Percentiles rank a stretch among this genome's conserved stretches.
These are phyloP conservation scores for Aleiodes testaceus DNA, from an alignment of 2,888 invertebrate species.

Conservation along the genomic window DNA sequence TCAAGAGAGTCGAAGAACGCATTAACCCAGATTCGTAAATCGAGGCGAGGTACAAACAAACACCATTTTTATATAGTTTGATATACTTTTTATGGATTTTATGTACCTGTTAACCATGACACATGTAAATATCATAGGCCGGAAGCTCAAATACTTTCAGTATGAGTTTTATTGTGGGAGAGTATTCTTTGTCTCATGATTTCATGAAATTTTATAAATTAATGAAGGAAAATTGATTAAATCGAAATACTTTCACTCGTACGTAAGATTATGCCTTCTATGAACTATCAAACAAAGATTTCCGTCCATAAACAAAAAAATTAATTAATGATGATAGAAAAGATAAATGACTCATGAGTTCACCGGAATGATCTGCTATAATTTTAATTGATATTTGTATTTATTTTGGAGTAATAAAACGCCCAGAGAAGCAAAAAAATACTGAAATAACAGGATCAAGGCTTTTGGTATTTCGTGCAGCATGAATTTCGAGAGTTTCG, in stretches of 20 bases:
- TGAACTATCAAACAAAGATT: not conserved
- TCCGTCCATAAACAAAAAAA: not conserved
- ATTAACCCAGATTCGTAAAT: slow-evolving; percentile 54
- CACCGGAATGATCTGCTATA: not conserved
- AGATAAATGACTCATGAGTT: slow-evolving; percentile 1
- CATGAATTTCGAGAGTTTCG: slow-evolving; percentile 25
- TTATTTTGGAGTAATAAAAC: not conserved
- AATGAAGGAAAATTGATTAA: not conserved
- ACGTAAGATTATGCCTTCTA: not conserved
- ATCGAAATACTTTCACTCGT: not conserved
- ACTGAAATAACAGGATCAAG: slow-evolving; percentile 21
- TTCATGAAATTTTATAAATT: not conserved
- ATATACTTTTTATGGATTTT: slow-evolving; percentile 48
- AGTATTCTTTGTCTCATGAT: not conserved
- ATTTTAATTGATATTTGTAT: not conserved
- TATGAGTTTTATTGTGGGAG: slow-evolving; percentile 7
- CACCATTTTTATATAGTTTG: slow-evolving; percentile 25
- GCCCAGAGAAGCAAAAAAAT: not conserved
- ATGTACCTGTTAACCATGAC: slow-evolving; percentile 56
- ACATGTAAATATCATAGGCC: slow-evolving; percentile 49
- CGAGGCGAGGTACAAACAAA: slow-evolving; percentile 26
- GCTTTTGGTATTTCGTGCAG: not conserved
- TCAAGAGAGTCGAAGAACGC: slow-evolving; percentile 47
- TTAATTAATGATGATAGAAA: not conserved
- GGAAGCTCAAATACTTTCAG: not conserved